Evolutionary conservation across 2,797 vertebrate genomes (phyloP).

Genomic region (Gambusia yucatana): DNA sequence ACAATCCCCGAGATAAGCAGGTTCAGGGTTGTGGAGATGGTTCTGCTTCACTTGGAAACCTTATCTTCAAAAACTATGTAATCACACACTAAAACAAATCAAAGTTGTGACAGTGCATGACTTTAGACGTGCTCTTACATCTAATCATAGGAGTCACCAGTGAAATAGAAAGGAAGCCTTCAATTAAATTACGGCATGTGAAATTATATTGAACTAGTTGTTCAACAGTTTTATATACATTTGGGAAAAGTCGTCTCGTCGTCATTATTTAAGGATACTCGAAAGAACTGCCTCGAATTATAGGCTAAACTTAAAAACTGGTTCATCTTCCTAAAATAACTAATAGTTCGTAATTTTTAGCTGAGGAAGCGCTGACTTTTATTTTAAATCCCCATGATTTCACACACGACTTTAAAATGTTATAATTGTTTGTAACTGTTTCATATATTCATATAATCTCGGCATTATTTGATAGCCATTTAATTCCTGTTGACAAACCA

Average conservation of each 20-base stretch:
- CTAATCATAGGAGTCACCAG: background rate
- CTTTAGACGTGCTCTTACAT: background rate
- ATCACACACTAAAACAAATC: constrained; percentile 2
- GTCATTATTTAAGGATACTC: background rate
- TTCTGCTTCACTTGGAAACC: constrained; percentile 19
- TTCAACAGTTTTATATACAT: background rate
- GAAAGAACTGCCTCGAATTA: background rate
- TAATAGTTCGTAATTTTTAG: background rate
- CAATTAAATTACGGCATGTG: too few species aligned
- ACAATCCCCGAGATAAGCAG: constrained; percentile 41
- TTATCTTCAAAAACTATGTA: background rate
- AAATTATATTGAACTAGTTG: background rate
- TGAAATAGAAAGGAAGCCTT: background rate
- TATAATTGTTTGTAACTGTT: background rate
- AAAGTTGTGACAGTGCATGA: background rate
- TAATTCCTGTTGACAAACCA: constrained; percentile 25
- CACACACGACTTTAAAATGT: background rate
- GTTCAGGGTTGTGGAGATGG: constrained; percentile 37
- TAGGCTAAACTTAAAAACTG: background rate
- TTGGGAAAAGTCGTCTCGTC: background rate
- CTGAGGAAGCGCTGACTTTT: background rate
- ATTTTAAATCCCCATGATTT: background rate
- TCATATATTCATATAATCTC: background rate
- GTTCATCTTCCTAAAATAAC: background rate
- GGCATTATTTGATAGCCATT: constrained; percentile 2